These are phyloP conservation scores for Gymnoscopelus braueri DNA, from an alignment of 2,797 vertebrate species.

Conservation along the genomic window DNA sequence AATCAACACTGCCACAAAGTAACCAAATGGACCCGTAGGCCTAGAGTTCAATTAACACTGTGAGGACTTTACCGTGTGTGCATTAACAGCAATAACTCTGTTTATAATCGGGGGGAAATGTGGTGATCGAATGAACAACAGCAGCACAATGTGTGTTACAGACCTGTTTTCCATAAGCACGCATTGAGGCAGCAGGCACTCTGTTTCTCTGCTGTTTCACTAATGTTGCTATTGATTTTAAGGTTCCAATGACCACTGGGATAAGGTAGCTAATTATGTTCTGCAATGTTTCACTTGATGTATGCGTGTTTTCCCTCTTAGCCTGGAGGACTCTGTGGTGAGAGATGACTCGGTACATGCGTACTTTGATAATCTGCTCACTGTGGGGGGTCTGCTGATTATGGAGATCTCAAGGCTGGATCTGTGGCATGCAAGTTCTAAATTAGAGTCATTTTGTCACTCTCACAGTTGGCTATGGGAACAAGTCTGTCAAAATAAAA, in stretches of 20 bases:
- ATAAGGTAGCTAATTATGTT: constrained; percentile 78
- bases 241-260: constrained; percentile 72
- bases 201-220: constrained; percentile 63
- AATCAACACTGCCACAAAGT: too few species aligned
- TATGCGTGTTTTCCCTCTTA: constrained; percentile 73
- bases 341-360: constrained; percentile 74
- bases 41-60: too few species aligned
- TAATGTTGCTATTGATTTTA: constrained; percentile 75
- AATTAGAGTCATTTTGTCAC: constrained; percentile 53
- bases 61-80: too few species aligned
- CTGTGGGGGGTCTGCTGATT: constrained; percentile 77
- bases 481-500: constrained; percentile 21
- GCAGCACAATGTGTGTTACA: constrained; percentile 9
- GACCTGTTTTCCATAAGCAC: constrained; percentile 28
- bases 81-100: constrained; percentile 14
- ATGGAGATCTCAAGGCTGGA: constrained; percentile 75
- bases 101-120: constrained; percentile 32
- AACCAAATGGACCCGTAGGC: too few species aligned
- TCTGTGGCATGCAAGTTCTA: constrained; percentile 63
- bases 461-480: constrained; percentile 40
- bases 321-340: constrained; percentile 73
- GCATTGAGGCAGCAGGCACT: constrained; percentile 18
- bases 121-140: constrained; percentile 25
- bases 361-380: constrained; percentile 80
- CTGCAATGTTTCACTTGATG: constrained; percentile 75